Evolutionary conservation across 1,140 invertebrate genomes (phyloP), one percentile per base, ranked within the genome.

Genomic region (Drusus annulatus): DNA sequence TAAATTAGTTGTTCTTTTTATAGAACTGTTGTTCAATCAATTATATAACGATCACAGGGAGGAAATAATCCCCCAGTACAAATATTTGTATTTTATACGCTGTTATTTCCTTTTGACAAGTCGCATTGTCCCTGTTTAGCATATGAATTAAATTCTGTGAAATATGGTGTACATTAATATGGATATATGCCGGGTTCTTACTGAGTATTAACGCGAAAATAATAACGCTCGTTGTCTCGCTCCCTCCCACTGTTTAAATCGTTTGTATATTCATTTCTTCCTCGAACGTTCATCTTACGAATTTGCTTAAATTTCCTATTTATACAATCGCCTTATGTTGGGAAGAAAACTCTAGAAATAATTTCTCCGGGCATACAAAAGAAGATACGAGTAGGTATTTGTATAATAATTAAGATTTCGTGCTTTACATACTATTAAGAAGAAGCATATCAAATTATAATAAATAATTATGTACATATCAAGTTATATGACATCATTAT

Each of bases 101-200:
- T 51, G 68, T 71, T 71, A 71, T 71, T 71, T 71, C 68, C 50
- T 21, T 50, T 80, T 83, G 81, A 83, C 79, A 83, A 83, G 80
- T 83, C 79, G 81, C 79, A 74, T 78, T 79, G 81, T 80, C 76
- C 79, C 81, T 83, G 52, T 80, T 83, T 83, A 83, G 81, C 81
- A 83, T 83, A 83, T 83, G 81, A 83, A 83, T 83, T 80, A 83
- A 83, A 79, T 83, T 83, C 62, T 51, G 79, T 83, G 81, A 83
- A 83, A 83, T 83, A 83, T 83, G 81, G 81, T 83, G 81, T 80
- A 83, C 79, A 83, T 83, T 83, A 83, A 83, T 83, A 83, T 83
- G 81, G 81, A 83, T 83, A 80, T 80, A 80, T 80, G 81, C 81
- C 81, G 81, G 79, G 81, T 80, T 83, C 81, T 83, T 83, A 78